Evolutionary conservation across 2,113 vertebrate species (phyloP), one percentile per base, ranked within the genome.

Genomic region (Myrmecophaga tridactyla): DNA sequence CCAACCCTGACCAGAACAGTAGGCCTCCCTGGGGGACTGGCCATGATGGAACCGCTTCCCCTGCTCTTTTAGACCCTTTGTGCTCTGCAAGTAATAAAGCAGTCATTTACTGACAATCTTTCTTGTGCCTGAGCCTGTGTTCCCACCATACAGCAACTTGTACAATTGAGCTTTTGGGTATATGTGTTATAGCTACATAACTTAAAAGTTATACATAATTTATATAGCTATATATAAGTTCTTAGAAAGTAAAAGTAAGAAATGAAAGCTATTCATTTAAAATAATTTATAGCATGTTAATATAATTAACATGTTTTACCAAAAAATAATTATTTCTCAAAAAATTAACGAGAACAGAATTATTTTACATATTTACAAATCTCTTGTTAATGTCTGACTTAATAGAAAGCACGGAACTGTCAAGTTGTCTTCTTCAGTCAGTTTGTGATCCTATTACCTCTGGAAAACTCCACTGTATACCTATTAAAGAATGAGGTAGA

Each of bases 241-340:
- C 69, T 9, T 83, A 70, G 29, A 83, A 84, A 43, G 46, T 65
- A 78, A 84, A 96, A 86, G 31, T 69, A 89, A 82, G 7, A 89
- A 51, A 69, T 76, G 2, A 58, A 73, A 80, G 72, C 18, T 60
- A 75, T 23, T 83, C 48, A 69, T 34, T 60, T 60, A 39, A 56
- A 78, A 94, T 39, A 93, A 69, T 12, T 4, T 60, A 36, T 75
- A 90, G 36, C 12, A 76, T 76, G 21, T 48, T 76, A 86, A 86
- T 31, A 70, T 25, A n/a, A 29, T 27, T 53, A 90, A 34, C 56
- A 53, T 48, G 31, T 75, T 39, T 43, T 81, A 86, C 25, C 25
- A 23, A 84, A 72, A 86, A 65, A 56, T 56, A 86, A 46, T 41
- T 81, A 17, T 62, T 83, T 87, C 80, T 6, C 3, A 69, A 72